A percentile compares a stretch with the other conserved stretches of the same genome.
phyloP scores from a whole-genome alignment of 2,113 vertebrate species.

The Oreamnos americanus region DNA sequence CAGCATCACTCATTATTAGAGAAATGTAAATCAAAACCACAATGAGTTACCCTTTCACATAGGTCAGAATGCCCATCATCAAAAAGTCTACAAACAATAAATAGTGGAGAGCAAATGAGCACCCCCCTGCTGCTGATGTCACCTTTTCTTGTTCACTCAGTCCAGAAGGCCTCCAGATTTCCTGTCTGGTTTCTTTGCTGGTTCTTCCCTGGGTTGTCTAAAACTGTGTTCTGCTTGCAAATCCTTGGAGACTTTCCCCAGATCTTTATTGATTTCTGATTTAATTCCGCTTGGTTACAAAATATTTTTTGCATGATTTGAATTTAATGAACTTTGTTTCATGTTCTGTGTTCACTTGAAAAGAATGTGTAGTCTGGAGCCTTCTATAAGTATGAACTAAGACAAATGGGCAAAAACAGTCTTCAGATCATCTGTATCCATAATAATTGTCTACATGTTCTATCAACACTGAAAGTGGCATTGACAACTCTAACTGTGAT shows the following conservation, averaged over 20 bases:
- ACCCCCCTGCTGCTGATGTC: too few relatives aligned
- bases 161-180: neutral
- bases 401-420: neutral
- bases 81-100: neutral
- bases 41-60: neutral
- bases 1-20: neutral
- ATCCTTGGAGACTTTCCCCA: neutral
- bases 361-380: neutral
- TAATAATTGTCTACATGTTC: rapidly evolving
- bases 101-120: rapidly evolving
- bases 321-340: neutral
- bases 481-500: neutral
- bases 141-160: rapidly evolving
- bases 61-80: neutral
- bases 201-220: neutral
- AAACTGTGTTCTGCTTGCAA: neutral
- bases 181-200: neutral
- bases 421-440: rapidly evolving
- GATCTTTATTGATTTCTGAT: neutral
- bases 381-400: too few relatives aligned
- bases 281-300: neutral
- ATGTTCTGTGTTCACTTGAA: neutral
- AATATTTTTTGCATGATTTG: neutral
- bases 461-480: rapidly evolving
- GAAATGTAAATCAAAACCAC: neutral